phyloP scores from a whole-genome alignment of 2,113 vertebrate species.

The Diadophis punctatus region DNA sequence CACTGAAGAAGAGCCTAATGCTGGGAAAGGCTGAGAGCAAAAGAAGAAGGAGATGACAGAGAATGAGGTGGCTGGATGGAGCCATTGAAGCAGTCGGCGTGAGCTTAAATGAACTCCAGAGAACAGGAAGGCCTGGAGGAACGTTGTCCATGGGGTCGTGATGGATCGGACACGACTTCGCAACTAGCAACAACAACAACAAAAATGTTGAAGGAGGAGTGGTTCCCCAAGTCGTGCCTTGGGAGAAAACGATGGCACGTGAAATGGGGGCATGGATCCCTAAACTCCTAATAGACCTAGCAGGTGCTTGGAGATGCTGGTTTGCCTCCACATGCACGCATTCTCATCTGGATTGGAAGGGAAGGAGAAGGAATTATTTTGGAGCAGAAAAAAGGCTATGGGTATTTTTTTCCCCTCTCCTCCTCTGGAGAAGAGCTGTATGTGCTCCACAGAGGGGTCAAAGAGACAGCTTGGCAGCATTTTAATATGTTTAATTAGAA shows the following conservation, averaged over 20 bases:
- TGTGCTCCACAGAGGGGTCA: not conserved
- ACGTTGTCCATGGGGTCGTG: too few species aligned
- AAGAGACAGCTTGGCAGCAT: not conserved
- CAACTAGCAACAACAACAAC: too few species aligned
- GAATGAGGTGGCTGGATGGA: too few species aligned
- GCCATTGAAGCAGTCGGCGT: too few species aligned
- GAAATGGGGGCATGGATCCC: not conserved
- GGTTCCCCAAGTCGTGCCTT: not conserved
- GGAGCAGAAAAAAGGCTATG: not conserved
- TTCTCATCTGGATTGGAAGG: not conserved
- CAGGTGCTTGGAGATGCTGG: not conserved
- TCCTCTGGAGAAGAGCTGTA: not conserved
- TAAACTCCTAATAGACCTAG: not conserved
- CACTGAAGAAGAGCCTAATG: too few species aligned
- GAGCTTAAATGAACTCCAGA: too few species aligned
- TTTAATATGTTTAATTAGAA: not conserved
- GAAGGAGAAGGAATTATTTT: not conserved
- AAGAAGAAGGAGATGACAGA: too few species aligned
- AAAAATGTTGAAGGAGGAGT: too few species aligned
- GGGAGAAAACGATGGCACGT: not conserved
- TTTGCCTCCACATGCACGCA: not conserved
- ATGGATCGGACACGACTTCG: too few species aligned
- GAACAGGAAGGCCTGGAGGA: too few species aligned
- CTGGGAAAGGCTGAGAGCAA: too few species aligned
- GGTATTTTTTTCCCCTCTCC: not conserved